Percentiles rank a stretch among this genome's conserved stretches.
phyloP scores from a whole-genome alignment of 2,888 invertebrate genomes.

The Eledona agricola region DNA sequence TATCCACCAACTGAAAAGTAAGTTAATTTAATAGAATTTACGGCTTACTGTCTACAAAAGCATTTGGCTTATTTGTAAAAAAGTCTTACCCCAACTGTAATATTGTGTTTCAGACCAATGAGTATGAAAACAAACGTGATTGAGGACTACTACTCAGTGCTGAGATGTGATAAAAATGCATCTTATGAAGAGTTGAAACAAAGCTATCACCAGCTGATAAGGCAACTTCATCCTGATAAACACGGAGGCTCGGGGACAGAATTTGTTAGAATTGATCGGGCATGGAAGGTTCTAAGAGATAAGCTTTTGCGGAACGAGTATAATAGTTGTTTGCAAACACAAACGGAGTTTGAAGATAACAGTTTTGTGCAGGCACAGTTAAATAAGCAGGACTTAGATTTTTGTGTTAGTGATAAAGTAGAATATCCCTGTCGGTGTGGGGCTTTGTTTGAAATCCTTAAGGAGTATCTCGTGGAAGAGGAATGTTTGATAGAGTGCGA shows the following conservation, averaged over 20 bases:
- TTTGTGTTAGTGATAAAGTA: conserved; percentile 54
- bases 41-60: too few species aligned
- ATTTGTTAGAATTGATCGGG: conserved; percentile 76
- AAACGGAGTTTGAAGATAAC: conserved; percentile 65
- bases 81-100: too few species aligned
- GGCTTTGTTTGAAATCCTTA: conserved; percentile 66
- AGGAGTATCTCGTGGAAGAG: conserved; percentile 55
- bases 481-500: conserved; percentile 71
- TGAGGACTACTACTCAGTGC: conserved; percentile 50
- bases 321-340: conserved; percentile 64
- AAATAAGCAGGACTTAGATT: conserved; percentile 63
- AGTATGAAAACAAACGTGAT: not conserved
- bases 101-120: too few species aligned
- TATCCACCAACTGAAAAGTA: too few species aligned
- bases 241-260: conserved; percentile 4
- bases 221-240: conserved; percentile 73
- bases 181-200: conserved; percentile 69
- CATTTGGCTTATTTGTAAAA: too few species aligned
- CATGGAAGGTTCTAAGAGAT: conserved; percentile 76
- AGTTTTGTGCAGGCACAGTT: conserved; percentile 70
- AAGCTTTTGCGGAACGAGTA: conserved; percentile 70
- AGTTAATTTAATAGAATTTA: too few species aligned
- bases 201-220: conserved; percentile 68
- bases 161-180: conserved; percentile 56
- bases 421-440: conserved; percentile 78